phyloP scores from a whole-genome alignment of 2,888 invertebrate species.

The Tetragonisca angustula region DNA sequence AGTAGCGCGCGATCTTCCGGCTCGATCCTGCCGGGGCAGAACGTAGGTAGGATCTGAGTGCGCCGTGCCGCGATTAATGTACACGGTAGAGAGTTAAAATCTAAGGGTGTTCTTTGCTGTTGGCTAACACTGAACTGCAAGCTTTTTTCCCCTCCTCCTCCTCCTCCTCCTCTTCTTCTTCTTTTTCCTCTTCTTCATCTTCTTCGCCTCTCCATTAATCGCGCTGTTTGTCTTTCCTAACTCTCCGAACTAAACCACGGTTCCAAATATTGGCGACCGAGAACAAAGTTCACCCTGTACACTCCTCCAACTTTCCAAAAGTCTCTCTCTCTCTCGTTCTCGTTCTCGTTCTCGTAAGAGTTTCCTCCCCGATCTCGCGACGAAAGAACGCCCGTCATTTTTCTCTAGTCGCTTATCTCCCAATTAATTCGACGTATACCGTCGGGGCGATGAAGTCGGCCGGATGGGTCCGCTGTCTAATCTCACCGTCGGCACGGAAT shows the following conservation, averaged over 20 bases:
- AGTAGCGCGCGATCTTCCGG: slow-evolving; percentile 57
- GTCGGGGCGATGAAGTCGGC: slow-evolving; percentile 33
- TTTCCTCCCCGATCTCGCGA: neutral
- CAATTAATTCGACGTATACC: slow-evolving; percentile 44
- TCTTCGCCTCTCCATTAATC: slow-evolving; percentile 23
- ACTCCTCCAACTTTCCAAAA: slow-evolving; percentile 1
- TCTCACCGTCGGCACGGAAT: slow-evolving; percentile 43
- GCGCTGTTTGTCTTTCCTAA: slow-evolving; percentile 3
- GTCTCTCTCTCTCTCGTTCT: neutral
- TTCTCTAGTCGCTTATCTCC: slow-evolving; percentile 40
- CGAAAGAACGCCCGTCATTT: neutral
- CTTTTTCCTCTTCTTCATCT: slow-evolving; percentile 24
- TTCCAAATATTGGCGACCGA: slow-evolving; percentile 17
- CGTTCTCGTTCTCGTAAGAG: neutral
- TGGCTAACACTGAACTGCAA: slow-evolving; percentile 60
- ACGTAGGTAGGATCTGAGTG: slow-evolving; percentile 69
- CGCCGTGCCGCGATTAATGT: slow-evolving; percentile 64
- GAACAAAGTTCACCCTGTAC: neutral
- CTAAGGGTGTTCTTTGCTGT: slow-evolving; percentile 54
- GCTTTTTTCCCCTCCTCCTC: neutral
- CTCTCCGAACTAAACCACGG: slow-evolving; percentile 8
- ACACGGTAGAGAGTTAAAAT: slow-evolving; percentile 28
- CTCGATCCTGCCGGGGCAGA: slow-evolving; percentile 54
- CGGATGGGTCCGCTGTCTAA: slow-evolving; percentile 24
- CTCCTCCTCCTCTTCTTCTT: slow-evolving; percentile 2